Evolutionary conservation across 2,113 vertebrate genomes (phyloP), one percentile per base, ranked within the genome.

Genomic region (Eubucco bourcierii): DNA sequence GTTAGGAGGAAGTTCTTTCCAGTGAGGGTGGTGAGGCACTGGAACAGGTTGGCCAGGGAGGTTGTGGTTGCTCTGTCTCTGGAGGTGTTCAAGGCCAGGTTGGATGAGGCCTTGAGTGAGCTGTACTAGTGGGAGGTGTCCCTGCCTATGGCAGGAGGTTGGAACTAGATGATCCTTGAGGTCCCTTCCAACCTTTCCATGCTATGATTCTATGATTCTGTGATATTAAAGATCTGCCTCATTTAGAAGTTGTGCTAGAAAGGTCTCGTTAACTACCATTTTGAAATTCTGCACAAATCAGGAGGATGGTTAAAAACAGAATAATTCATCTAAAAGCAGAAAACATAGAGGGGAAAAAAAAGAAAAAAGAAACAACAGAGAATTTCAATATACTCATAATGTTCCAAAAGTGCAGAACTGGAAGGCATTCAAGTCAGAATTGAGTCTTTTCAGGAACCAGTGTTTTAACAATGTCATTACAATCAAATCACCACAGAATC

Each of bases 391-490:
- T 23, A 53, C 14, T n/a, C 59, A 37, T 88, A 84, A 7, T 1
- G 0, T 56, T 67, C 31, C 34, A 39, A 24, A 87, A 84, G 2
- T 31, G 7, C 10, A 78, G 39, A 76, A 68, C 15, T 79, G 25
- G 37, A 84, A 90, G 50, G 6, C 28, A 58, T 90, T 94, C 50
- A 68, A 92, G 44, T 39, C 39, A 73, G 63, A 92, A 87, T 84
- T 82, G 5, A 50, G 33, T 12, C 11, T 78, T 88, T 71, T 75
- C 39, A 64, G 34, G 0, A 84, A 9, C 14, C 39, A 39, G 15
- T 39, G 9, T 61, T 90, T 92, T 76, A 94, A 68, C 29, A 87
- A 67, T 50, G 21, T 79, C 71, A 66, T 87, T 95, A 87, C 23
- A 92, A 75, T 41, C 25, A 90, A 73, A 90, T 84, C 50, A 46